These are phyloP conservation scores for Piscicola geometra DNA, from an alignment of 2,888 invertebrate genomes.

Conservation along the genomic window DNA sequence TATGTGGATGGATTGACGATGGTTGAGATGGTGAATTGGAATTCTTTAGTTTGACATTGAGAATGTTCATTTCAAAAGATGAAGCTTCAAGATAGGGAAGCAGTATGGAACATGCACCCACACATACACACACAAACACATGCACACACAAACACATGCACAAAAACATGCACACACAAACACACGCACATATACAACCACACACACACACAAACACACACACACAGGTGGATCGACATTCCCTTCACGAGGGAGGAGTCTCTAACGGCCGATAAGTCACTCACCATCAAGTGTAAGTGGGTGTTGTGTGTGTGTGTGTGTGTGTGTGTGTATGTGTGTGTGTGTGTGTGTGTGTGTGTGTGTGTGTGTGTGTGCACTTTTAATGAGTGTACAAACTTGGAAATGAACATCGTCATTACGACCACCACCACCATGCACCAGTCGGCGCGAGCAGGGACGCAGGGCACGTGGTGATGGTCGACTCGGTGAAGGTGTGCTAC, in stretches of 20 bases:
- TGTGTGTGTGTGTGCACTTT: background rate
- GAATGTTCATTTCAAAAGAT: too few species aligned
- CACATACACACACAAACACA: too few species aligned
- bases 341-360: background rate
- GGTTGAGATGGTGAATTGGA: too few species aligned
- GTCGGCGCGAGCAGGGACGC: conserved; percentile 59
- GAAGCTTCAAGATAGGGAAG: too few species aligned
- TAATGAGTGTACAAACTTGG: too few species aligned
- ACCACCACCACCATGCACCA: conserved; percentile 39
- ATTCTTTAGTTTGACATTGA: too few species aligned
- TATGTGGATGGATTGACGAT: too few species aligned
- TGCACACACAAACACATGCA: too few species aligned
- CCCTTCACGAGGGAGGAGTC: conserved; percentile 90
- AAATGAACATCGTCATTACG: background rate
- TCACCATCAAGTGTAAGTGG: conserved; percentile 63
- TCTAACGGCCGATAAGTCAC: conserved; percentile 80
- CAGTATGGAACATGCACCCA: too few species aligned
- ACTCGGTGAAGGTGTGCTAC: conserved; percentile 88
- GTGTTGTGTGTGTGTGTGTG: background rate
- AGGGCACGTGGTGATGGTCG: conserved; percentile 83
- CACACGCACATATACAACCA: too few species aligned
- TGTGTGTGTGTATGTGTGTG: background rate
- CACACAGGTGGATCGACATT: conserved; percentile 86
- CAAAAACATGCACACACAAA: too few species aligned
- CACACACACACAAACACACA: too few species aligned